Base-by-base conservation (phyloP, 2,888 invertebrate genomes). In the Perizoma affinitatum region DNA sequence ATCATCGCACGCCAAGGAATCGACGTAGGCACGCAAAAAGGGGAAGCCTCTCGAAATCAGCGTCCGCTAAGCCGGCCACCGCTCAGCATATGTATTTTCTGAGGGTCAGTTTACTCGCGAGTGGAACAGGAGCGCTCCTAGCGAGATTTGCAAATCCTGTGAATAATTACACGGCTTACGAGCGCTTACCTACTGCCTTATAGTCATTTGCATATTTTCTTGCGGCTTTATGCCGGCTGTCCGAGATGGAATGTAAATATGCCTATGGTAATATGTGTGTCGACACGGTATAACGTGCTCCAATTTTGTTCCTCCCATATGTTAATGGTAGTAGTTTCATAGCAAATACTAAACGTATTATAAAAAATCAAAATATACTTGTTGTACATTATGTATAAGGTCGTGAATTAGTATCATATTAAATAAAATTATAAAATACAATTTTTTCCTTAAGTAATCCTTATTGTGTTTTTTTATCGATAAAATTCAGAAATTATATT, bases 91-190 rank as follows among this genome's bases (percentile, higher is more conserved):
- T 90, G 90, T 90, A 90, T 90, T 91, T 89, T 90, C 89, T 90
- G 87, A 87, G 90, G 92, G 91, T 91, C 91, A 91, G 89, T 90
- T 84, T 86, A 82, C 84, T 82, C 83, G 84, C 78, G 77, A 81
- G 83, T 82, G 84, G 87, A 86, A 86, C 84, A 82, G 83, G 80
- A 88, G 83, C 87, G 89, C 90, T 85, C 73, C 86, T 75, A 88
- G 90, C 88, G 86, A 87, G 82, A 88, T 86, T 90, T 86, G 87
- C 88, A 90, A 90, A 90, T 90, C 90, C 88, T 86, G 91, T 90
- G 92, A 92, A 92, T 92, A 92, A 92, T 92, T 91, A 91, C 87
- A 85, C 83, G 89, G 91, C 89, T 90, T 92, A 90, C 85, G 86
- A 87, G 80, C 86, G 88, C 88, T 91, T 90, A 91, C 90, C 90